These are phyloP conservation scores for Phragmatobia fuliginosa DNA, from an alignment of 2,888 invertebrate genomes.

Conservation along the genomic window DNA sequence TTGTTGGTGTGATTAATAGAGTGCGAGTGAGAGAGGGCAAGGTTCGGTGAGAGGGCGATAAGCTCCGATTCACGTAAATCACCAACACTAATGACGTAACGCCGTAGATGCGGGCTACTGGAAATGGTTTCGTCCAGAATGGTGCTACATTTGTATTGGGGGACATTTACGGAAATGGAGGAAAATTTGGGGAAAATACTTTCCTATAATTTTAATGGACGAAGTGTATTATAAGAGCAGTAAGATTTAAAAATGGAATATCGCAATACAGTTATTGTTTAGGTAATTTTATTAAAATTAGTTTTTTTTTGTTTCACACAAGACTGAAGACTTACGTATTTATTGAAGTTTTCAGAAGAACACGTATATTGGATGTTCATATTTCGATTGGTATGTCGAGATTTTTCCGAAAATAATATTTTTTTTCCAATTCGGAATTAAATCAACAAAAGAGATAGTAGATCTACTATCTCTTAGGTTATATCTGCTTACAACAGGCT, in stretches of 20 bases:
- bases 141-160: neutral
- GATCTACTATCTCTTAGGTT: neutral
- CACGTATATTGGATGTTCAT: neutral
- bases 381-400: neutral
- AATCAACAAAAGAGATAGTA: too few relatives aligned
- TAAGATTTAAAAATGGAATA: neutral
- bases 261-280: neutral
- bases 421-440: too few relatives aligned
- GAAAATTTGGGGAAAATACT: neutral
- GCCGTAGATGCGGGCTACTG: constrained; percentile 26
- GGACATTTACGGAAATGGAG: neutral
- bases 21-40: constrained; percentile 38
- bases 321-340: neutral
- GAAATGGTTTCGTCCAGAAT: constrained; percentile 22
- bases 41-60: constrained; percentile 64
- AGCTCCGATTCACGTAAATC: constrained; percentile 68
- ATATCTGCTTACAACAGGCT: neutral
- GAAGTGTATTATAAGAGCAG: too few relatives aligned
- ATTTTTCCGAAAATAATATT: neutral
- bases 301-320: too few relatives aligned
- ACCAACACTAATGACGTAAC: constrained; percentile 65
- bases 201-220: neutral
- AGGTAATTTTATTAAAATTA: neutral
- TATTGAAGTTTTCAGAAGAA: neutral
- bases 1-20: constrained; percentile 69